Conservation (phyloP, 2,797 vertebrate species). For the Chiroxiphia lanceolata region DNA sequence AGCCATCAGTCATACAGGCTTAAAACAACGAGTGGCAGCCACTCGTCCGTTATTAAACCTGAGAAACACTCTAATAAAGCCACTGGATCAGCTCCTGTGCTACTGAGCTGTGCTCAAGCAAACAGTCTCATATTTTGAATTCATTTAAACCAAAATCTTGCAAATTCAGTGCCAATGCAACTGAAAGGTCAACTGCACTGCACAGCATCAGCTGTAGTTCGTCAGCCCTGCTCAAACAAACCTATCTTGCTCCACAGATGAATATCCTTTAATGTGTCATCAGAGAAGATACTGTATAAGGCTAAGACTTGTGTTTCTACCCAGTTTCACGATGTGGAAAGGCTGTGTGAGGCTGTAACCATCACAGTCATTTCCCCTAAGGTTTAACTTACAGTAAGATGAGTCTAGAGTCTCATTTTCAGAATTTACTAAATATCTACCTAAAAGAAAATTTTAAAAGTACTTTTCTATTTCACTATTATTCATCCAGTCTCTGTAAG, state of each 20-base stretch:
- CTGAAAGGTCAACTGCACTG: neutral
- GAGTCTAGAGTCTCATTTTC: conserved; percentile 16
- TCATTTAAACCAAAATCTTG: neutral
- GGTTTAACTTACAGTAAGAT: conserved; percentile 2
- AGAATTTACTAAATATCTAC: neutral
- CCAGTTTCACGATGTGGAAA: neutral
- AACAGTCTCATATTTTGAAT: neutral
- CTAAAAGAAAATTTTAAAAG: neutral
- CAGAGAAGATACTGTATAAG: neutral
- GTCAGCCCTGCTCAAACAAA: neutral
- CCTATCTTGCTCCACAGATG: neutral
- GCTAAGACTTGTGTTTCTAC: neutral
- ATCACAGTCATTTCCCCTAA: conserved; percentile 31
- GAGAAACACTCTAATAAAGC: neutral
- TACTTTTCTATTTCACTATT: conserved; percentile 51
- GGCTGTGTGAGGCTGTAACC: neutral
- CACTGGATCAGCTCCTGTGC: neutral
- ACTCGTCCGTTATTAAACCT: neutral
- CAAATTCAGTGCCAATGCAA: neutral
- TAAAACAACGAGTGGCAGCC: conserved; percentile 29
- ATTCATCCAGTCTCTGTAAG: neutral
- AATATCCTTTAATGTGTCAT: neutral
- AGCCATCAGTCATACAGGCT: conserved; percentile 43
- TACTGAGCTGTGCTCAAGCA: neutral
- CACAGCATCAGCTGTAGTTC: neutral